Evolutionary conservation across 2,888 invertebrate species (phyloP).

Genomic region (Hyles lineata): DNA sequence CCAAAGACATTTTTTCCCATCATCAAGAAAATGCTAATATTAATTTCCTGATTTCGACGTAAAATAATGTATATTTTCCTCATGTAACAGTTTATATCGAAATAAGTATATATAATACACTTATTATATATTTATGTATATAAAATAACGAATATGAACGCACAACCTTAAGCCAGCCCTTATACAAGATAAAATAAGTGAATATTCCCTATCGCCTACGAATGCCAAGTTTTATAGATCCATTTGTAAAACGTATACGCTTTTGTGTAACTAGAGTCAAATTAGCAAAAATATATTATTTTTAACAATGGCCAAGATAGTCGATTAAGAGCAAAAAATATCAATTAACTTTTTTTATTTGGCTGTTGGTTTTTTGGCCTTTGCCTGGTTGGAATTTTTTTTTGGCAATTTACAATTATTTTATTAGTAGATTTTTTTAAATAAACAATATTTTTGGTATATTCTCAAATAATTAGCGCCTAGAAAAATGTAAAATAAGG

Average conservation of each 20-base stretch:
- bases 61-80: not conserved
- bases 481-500: too few species aligned
- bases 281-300: constrained; percentile 21
- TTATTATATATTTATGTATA: constrained; percentile 28
- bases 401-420: too few species aligned
- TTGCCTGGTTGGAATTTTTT: not conserved
- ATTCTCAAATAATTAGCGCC: too few species aligned
- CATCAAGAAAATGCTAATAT: not conserved
- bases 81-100: constrained; percentile 2
- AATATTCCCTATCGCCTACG: constrained; percentile 49
- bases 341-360: not conserved
- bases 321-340: constrained; percentile 26
- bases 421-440: too few species aligned
- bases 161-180: constrained; percentile 67
- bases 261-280: constrained; percentile 48
- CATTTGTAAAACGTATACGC: constrained; percentile 56
- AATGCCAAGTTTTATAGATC: constrained; percentile 49
- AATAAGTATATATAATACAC: not conserved
- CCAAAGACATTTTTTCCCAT: not conserved
- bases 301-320: constrained; percentile 26
- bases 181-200: constrained; percentile 44
- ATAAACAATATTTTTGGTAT: too few species aligned
- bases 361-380: not conserved
- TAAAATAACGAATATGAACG: constrained; percentile 59
- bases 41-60: not conserved